Evolutionary conservation across 2,888 invertebrate genomes (phyloP).

Genomic region (Platyscelio sp.): DNA sequence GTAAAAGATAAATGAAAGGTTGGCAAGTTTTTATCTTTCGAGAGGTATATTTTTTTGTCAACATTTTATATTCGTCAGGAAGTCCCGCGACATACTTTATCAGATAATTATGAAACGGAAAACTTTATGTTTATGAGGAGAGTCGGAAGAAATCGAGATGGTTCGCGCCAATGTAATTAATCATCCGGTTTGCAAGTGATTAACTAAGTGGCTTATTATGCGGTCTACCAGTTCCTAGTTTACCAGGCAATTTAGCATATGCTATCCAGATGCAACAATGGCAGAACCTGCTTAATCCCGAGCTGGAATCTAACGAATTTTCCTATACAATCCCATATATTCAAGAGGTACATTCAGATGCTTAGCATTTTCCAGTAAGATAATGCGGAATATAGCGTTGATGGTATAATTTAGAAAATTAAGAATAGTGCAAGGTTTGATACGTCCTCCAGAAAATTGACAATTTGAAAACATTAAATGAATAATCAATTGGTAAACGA

Average conservation of each 20-base stretch:
- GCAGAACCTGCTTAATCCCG: slow-evolving; percentile 40
- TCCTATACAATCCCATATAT: too few relatives aligned
- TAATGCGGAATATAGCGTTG: too few relatives aligned
- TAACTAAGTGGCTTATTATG: slow-evolving; percentile 60
- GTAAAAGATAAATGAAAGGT: too few relatives aligned
- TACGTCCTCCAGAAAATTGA: too few relatives aligned
- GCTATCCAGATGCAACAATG: slow-evolving; percentile 50
- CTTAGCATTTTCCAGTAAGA: slow-evolving; percentile 37
- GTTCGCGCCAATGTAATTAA: slow-evolving; percentile 28
- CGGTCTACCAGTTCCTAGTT: slow-evolving; percentile 57
- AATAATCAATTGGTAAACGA: too few relatives aligned
- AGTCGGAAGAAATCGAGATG: slow-evolving; percentile 42
- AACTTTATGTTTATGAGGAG: slow-evolving; percentile 5
- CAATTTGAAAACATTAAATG: too few relatives aligned
- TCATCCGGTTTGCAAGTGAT: slow-evolving; percentile 54
- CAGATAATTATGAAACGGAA: background rate
- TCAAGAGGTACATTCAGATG: too few relatives aligned
- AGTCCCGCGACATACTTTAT: background rate
- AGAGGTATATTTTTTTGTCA: too few relatives aligned
- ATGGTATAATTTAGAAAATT: too few relatives aligned
- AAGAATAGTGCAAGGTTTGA: too few relatives aligned
- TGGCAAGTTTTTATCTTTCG: too few relatives aligned
- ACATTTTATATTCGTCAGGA: too few relatives aligned
- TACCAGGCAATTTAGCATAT: slow-evolving; percentile 57
- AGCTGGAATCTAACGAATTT: slow-evolving; percentile 40